Evolutionary conservation across 37 sponge, comb jelly and placozoan genomes (phyloP).

Genomic region (Ianthella basta): DNA sequence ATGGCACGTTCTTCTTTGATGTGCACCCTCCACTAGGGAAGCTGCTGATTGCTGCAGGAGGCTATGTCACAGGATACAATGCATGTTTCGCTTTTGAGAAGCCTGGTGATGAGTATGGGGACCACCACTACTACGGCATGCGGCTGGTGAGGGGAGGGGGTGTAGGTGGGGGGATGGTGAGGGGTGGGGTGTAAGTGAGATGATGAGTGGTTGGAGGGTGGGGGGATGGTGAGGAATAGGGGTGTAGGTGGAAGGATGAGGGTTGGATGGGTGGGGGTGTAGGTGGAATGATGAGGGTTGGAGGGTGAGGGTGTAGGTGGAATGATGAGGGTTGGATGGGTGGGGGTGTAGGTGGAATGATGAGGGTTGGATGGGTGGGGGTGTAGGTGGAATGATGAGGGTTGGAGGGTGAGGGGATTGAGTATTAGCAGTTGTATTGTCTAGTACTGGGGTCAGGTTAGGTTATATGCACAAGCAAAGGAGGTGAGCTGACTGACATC

Average conservation of each 20-base stretch:
- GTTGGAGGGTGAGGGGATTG: too few relatives aligned
- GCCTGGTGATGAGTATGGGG: conserved; percentile 84
- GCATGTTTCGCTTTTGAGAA: conserved; percentile 95
- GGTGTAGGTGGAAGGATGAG: not conserved
- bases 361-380: too few relatives aligned
- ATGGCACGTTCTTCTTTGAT: conserved; percentile 94
- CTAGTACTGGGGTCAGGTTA: too few relatives aligned
- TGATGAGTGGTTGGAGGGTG: not conserved
- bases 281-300: not conserved
- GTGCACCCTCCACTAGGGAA: conserved; percentile 99
- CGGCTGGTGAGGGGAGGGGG: conserved; percentile 61
- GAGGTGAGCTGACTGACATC: too few relatives aligned
- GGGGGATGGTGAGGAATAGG: not conserved
- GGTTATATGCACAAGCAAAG: too few relatives aligned
- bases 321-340: not conserved
- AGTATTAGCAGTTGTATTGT: too few relatives aligned
- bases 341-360: not conserved
- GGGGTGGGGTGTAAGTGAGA: conserved; percentile 7
- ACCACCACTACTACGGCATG: conserved; percentile 86
- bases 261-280: not conserved
- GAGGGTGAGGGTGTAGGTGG: not conserved
- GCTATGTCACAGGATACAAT: conserved; percentile 88
- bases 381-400: too few relatives aligned
- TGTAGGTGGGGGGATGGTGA: conserved; percentile 32
- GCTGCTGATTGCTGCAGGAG: conserved; percentile 90